Base-by-base conservation (phyloP, 1,140 invertebrate genomes). In the Pseudomyrmex flavicornis region DNA sequence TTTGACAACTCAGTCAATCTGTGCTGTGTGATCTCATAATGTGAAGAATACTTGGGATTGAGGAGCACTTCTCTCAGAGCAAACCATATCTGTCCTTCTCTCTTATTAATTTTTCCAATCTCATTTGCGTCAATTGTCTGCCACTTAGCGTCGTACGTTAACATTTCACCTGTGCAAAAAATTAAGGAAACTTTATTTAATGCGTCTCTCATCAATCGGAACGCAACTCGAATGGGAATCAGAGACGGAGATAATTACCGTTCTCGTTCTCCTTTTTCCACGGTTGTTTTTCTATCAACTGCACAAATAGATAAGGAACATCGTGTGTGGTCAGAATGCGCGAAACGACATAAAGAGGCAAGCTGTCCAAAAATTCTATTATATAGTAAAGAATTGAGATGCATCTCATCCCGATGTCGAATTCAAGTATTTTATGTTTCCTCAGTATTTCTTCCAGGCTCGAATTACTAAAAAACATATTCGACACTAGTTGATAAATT, bases 81-180 rank as follows among this genome's bases (percentile, higher is more conserved):
- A 83, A 98, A 94, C 97, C 97, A 97, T 44, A 96, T 94, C 92
- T 97, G 96, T 2, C 96, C 96, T 92, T 97, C 97, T 10, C 94
- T 93, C 90, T 96, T 96, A 48, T 94, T 94, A 54, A 97, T 88
- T 90, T 96, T 95, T 8, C 93, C 90, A 8, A 89, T 75, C 58
- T 95, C 95, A 22, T 95, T 95, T 0, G 86, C 79, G 13, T 93
- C 91, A 9, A 96, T 92, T 82, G 93, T 93, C 63, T 94, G 94
- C 97, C 97, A 97, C 82, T 95, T 96, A 59, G 96, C 96, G 70
- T 95, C 95, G 50, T 93, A 94, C 82, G 91, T 83, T 73, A 92
- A 68, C 7, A 15, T 68, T 61, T 92, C 88, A 15, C 88, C 93
- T 93, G 20, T 2, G 70, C 10, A 8, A 20, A 87, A 87, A 50